A percentile compares a stretch with the other conserved stretches of the same genome.
phyloP scores from a whole-genome alignment of 2,797 vertebrate species.

The Anguilla marmorata region DNA sequence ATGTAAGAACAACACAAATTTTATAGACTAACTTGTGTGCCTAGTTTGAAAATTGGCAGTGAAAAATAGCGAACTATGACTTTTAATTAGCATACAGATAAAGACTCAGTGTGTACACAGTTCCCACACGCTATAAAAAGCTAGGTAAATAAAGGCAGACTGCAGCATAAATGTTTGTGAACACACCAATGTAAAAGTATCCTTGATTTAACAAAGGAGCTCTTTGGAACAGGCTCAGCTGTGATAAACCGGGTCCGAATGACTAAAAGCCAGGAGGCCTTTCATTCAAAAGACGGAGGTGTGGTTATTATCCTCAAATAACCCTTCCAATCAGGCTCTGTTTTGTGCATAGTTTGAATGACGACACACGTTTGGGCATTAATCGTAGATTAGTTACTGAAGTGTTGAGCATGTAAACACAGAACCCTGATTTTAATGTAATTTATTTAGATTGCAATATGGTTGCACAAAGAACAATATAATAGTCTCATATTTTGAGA shows the following conservation, averaged over 20 bases:
- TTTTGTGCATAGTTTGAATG: neutral
- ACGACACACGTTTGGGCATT: slow-evolving; percentile 23
- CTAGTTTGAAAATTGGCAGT: neutral
- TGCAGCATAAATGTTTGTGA: slow-evolving; percentile 64
- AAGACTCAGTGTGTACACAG: slow-evolving; percentile 39
- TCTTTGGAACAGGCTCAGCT: slow-evolving; percentile 65
- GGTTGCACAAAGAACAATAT: slow-evolving; percentile 10
- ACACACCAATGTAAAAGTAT: slow-evolving; percentile 58
- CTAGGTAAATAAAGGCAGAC: slow-evolving; percentile 60
- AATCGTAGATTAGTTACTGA: slow-evolving; percentile 33
- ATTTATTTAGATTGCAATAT: slow-evolving; percentile 38
- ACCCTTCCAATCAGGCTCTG: slow-evolving; percentile 20
- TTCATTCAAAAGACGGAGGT: slow-evolving; percentile 51
- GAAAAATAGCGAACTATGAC: neutral
- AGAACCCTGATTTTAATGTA: slow-evolving; percentile 38
- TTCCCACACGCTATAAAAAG: slow-evolving; percentile 47
- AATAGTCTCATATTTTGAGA: neutral
- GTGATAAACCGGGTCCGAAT: slow-evolving; percentile 63
- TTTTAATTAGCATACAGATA: slow-evolving; percentile 24
- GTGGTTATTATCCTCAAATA: slow-evolving; percentile 41
- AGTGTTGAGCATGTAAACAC: slow-evolving; percentile 32
- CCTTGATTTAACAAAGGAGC: slow-evolving; percentile 63
- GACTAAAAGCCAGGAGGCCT: slow-evolving; percentile 40
- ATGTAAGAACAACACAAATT: neutral
- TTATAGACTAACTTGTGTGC: neutral